Percentiles rank a stretch among this genome's conserved stretches.
Conservation (phyloP, 2,888 invertebrate genomes). For the Sarcophaga caerulescens region DNA sequence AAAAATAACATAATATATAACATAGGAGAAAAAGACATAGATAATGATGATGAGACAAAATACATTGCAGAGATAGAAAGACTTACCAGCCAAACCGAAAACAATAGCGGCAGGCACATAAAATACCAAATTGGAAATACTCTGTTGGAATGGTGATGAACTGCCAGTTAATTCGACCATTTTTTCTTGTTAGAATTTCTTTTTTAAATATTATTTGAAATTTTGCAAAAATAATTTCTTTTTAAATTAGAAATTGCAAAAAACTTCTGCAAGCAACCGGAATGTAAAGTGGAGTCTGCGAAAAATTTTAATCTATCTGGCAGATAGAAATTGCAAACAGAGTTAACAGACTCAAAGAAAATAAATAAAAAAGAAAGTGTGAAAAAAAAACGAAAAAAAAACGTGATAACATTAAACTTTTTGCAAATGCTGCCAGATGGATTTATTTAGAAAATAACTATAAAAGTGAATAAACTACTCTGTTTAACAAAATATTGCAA, state of each 20-base stretch:
- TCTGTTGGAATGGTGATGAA: slow-evolving; percentile 91
- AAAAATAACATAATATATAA: neutral
- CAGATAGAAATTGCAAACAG: neutral
- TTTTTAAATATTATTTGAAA: slow-evolving; percentile 4
- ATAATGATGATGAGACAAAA: slow-evolving; percentile 10
- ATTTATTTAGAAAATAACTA: too few relatives aligned
- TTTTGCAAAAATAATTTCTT: neutral
- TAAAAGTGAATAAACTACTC: too few relatives aligned
- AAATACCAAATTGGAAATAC: slow-evolving; percentile 93
- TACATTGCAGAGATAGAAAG: neutral
- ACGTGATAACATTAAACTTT: neutral
- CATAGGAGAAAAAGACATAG: slow-evolving; percentile 7
- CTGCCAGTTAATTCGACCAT: slow-evolving; percentile 94
- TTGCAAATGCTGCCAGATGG: slow-evolving; percentile 4
- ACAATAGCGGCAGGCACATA: slow-evolving; percentile 92
- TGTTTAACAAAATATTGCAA: too few relatives aligned
- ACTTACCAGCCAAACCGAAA: slow-evolving; percentile 88
- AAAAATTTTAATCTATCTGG: slow-evolving; percentile 42
- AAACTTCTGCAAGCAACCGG: neutral
- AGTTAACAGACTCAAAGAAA: slow-evolving; percentile 5
- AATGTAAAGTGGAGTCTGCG: slow-evolving; percentile 44
- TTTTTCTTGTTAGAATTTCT: slow-evolving; percentile 72
- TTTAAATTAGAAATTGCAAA: neutral
- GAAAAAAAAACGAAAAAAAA: neutral
- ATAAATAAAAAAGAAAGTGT: neutral